These are phyloP conservation scores for Holacanthus passer DNA, from an alignment of 2,113 vertebrate species.

Conservation along the genomic window DNA sequence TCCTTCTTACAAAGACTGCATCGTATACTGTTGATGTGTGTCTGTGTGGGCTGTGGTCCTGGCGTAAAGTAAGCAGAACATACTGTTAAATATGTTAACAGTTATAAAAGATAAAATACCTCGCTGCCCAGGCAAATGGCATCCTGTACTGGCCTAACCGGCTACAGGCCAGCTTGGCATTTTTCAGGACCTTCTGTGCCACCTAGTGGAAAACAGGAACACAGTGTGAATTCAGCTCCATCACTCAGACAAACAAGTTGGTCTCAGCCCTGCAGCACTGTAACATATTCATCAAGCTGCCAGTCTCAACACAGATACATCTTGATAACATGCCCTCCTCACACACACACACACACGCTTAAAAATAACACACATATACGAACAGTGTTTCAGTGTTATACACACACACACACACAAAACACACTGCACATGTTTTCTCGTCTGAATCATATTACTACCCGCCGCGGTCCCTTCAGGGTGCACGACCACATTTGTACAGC, in stretches of 20 bases:
- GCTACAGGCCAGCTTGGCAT: conserved; percentile 94
- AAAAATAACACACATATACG: background rate
- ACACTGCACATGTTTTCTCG: background rate
- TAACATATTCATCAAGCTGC: conserved; percentile 38
- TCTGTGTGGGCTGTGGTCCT: background rate
- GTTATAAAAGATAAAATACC: conserved; percentile 80
- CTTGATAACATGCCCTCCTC: background rate
- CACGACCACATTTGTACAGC: conserved; percentile 43
- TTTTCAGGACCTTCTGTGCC: conserved; percentile 98
- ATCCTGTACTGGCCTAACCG: conserved; percentile 95
- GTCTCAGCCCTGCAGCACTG: conserved; percentile 17
- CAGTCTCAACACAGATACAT: conserved; percentile 28
- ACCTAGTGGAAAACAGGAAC: conserved; percentile 85
- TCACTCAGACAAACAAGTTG: background rate
- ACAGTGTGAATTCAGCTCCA: conserved; percentile 12
- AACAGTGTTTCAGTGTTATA: background rate
- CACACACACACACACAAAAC: conserved; percentile 20
- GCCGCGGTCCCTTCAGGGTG: conserved; percentile 19
- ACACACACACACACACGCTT: conserved; percentile 9
- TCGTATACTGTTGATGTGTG: background rate
- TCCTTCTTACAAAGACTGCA: background rate
- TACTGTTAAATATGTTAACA: background rate
- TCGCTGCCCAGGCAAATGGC: conserved; percentile 98
- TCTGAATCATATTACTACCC: conserved; percentile 54
- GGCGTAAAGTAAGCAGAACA: background rate